Conservation (phyloP, 2,113 vertebrate species). For the Oophaga pumilio region DNA sequence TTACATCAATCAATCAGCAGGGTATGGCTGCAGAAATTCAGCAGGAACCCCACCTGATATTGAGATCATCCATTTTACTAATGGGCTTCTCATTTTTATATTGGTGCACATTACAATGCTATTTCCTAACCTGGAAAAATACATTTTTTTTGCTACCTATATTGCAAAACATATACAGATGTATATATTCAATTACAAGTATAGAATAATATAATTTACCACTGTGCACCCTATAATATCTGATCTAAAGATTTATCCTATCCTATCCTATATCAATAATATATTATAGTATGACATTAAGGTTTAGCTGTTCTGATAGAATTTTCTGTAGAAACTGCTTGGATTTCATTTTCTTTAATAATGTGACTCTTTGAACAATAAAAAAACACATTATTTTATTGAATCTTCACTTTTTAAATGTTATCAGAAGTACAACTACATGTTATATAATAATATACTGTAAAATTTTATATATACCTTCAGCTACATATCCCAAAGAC, state of each 20-base stretch:
- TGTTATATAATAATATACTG: not conserved
- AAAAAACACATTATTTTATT: not conserved
- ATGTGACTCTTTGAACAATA: not conserved
- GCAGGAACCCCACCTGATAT: constrained; percentile 55
- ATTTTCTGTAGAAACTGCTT: not conserved
- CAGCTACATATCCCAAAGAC: not conserved
- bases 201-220: not conserved
- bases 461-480: not conserved
- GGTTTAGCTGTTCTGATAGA: not conserved
- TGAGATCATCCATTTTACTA: constrained; percentile 53
- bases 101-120: constrained; percentile 17
- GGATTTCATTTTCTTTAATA: not conserved
- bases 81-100: constrained; percentile 52
- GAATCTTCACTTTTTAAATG: not conserved
- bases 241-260: not conserved
- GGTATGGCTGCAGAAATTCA: constrained; percentile 52
- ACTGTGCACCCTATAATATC: not conserved
- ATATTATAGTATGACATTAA: not conserved
- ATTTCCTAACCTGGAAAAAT: constrained; percentile 13
- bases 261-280: no score
- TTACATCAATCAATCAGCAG: constrained; percentile 59
- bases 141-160: not conserved
- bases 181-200: not conserved
- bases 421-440: not conserved
- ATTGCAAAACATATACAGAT: not conserved